A percentile compares a stretch with the other conserved stretches of the same genome.
Evolutionary conservation across 2,113 vertebrate species (phyloP).

Genomic region (Collichthys lucidus): DNA sequence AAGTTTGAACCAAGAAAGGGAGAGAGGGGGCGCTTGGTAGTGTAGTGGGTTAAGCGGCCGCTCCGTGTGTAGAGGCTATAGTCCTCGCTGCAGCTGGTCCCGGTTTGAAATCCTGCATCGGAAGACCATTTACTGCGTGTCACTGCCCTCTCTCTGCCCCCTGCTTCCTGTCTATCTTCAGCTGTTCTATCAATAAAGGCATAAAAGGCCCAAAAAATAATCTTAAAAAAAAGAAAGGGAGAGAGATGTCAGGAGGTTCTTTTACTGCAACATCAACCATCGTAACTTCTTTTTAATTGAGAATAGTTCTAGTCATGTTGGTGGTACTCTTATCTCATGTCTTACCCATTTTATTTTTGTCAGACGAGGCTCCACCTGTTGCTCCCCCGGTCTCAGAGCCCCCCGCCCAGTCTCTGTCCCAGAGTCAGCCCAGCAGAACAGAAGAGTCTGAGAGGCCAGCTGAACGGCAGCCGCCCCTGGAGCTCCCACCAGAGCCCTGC

Average conservation of each 20-base stretch:
- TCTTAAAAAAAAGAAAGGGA: too few species aligned
- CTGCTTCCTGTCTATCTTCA: too few species aligned
- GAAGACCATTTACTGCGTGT: too few species aligned
- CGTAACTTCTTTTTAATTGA: background rate
- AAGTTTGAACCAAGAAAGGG: background rate
- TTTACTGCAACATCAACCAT: background rate
- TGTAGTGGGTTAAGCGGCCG: too few species aligned
- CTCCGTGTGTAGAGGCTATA: too few species aligned
- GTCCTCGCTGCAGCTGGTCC: too few species aligned
- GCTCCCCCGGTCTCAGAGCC: slow-evolving; percentile 51
- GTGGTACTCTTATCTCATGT: background rate
- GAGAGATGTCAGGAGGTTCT: background rate
- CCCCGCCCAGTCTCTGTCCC: slow-evolving; percentile 53
- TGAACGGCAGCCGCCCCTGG: slow-evolving; percentile 66
- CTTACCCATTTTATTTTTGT: background rate
- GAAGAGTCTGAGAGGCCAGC: slow-evolving; percentile 71
- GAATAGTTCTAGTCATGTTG: background rate
- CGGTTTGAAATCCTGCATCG: too few species aligned
- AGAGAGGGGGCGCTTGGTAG: too few species aligned
- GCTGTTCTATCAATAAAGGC: too few species aligned
- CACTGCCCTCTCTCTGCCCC: too few species aligned
- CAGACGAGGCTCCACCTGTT: slow-evolving; percentile 67
- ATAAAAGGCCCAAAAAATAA: too few species aligned
- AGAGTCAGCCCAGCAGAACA: slow-evolving; percentile 63
- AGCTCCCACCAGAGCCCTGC: slow-evolving; percentile 70